phyloP scores from a whole-genome alignment of 2,888 invertebrate species.

The Aleiodes leptofemur region DNA sequence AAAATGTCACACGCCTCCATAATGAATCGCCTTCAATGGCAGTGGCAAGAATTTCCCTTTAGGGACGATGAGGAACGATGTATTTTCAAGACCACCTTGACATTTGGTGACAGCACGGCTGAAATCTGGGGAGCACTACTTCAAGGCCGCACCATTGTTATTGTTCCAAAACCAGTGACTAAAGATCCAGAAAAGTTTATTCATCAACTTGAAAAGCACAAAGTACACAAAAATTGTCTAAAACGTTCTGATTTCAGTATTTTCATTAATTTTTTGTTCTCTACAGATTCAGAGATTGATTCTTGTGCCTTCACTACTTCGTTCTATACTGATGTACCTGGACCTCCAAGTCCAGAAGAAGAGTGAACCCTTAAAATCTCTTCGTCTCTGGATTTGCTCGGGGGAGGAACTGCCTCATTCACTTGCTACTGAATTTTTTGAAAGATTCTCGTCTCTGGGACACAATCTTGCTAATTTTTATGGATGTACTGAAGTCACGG shows the following conservation, averaged over 20 bases:
- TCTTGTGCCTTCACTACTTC: constrained; percentile 88
- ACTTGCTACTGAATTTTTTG: constrained; percentile 86
- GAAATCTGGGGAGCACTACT: constrained; percentile 93
- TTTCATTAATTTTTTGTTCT: neutral
- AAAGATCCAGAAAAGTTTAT: constrained; percentile 88
- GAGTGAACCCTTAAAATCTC: constrained; percentile 73
- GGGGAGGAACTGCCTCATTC: constrained; percentile 87
- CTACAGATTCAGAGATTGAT: constrained; percentile 85
- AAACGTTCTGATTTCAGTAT: too few species aligned
- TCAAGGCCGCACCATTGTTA: constrained; percentile 81
- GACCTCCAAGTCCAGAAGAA: constrained; percentile 76
- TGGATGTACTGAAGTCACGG: constrained; percentile 94
- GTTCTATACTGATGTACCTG: constrained; percentile 87
- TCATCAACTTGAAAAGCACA: constrained; percentile 81
- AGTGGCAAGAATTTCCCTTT: constrained; percentile 89
- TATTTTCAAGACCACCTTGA: constrained; percentile 93
- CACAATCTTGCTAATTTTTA: constrained; percentile 91
- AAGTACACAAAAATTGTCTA: constrained; percentile 75
- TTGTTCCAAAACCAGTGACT: constrained; percentile 84
- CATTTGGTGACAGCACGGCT: constrained; percentile 92
- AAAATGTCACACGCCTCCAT: constrained; percentile 86
- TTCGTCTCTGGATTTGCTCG: constrained; percentile 91
- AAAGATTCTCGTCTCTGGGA: constrained; percentile 81
- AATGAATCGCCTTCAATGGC: constrained; percentile 90
- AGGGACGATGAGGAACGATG: constrained; percentile 81